Evolutionary conservation across 2,888 invertebrate genomes (phyloP).

Genomic region (Petrolisthes cinctipes): DNA sequence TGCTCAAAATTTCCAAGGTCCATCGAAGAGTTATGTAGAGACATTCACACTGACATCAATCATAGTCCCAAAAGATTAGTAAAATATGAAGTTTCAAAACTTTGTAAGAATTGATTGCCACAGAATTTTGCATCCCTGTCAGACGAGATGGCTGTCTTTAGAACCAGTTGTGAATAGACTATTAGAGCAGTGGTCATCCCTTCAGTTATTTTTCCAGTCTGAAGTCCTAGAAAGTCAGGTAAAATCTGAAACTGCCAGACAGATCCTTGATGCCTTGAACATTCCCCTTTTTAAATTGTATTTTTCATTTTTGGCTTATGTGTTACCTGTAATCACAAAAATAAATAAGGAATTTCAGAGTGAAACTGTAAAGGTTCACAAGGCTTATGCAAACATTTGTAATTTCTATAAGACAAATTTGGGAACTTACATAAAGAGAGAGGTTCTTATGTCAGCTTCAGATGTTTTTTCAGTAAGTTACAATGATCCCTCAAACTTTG

Average conservation of each 20-base stretch:
- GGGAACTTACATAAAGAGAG: too few relatives aligned
- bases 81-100: neutral
- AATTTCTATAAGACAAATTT: too few relatives aligned
- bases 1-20: slow-evolving; percentile 5
- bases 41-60: too few relatives aligned
- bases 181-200: neutral
- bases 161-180: neutral
- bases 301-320: neutral
- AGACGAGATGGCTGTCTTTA: neutral
- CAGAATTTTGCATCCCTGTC: neutral
- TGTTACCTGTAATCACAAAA: too few relatives aligned
- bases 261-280: neutral
- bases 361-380: too few relatives aligned
- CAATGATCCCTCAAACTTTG: too few relatives aligned
- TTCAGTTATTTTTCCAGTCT: too few relatives aligned
- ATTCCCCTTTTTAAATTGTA: neutral
- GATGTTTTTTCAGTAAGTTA: too few relatives aligned
- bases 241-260: neutral
- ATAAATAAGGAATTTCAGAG: too few relatives aligned
- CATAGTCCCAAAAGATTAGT: neutral
- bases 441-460: too few relatives aligned
- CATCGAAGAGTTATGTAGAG: slow-evolving; percentile 6
- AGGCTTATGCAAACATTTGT: too few relatives aligned
- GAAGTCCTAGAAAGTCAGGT: too few relatives aligned
- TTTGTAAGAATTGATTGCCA: neutral